phyloP scores from a whole-genome alignment of 2,797 vertebrate species.

The Luscinia luscinia region DNA sequence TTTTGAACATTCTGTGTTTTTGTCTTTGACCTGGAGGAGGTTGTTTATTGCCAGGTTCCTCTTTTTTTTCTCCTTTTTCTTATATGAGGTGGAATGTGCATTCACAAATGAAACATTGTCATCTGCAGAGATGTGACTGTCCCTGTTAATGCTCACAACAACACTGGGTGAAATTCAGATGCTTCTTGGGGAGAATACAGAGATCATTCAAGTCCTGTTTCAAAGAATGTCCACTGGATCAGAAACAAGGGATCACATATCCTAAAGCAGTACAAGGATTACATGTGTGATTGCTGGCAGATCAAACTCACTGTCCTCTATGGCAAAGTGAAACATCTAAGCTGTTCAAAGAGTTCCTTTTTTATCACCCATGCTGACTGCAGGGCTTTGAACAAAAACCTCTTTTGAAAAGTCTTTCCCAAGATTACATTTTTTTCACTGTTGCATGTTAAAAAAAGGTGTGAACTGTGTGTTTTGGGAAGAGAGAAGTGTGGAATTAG shows the following conservation, averaged over 20 bases:
- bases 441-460: background rate
- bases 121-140: background rate
- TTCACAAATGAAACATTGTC: background rate
- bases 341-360: constrained; percentile 12
- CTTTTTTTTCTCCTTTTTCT: background rate
- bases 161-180: background rate
- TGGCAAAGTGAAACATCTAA: background rate
- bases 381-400: background rate
- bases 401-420: background rate
- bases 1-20: background rate
- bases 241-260: background rate
- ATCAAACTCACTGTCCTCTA: constrained; percentile 5
- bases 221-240: background rate
- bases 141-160: background rate
- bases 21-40: background rate
- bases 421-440: background rate
- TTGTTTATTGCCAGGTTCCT: background rate
- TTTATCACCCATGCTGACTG: background rate
- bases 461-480: background rate
- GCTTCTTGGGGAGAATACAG: background rate
- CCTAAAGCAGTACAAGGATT: background rate
- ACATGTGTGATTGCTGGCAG: background rate
- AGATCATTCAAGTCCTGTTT: background rate
- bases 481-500: background rate
- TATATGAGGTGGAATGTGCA: rapidly evolving